A percentile compares a stretch with the other conserved stretches of the same genome.
Evolutionary conservation across 2,888 invertebrate genomes (phyloP).

Genomic region (Pollenia labialis): DNA sequence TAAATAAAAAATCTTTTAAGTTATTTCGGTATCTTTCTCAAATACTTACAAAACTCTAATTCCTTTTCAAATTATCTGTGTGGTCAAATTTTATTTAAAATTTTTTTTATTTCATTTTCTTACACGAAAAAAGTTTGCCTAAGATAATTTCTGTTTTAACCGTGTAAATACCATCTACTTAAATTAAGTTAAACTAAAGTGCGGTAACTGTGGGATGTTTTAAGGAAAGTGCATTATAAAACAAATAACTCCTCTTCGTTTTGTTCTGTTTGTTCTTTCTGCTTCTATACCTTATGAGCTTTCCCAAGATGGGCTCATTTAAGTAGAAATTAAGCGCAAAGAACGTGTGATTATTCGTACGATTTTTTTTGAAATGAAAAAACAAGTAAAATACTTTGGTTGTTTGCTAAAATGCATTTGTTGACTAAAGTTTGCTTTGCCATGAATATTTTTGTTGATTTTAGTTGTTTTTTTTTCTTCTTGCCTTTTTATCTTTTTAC

Average conservation of each 20-base stretch:
- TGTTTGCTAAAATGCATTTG: conserved; percentile 18
- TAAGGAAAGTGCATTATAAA: conserved; percentile 19
- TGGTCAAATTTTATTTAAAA: not conserved
- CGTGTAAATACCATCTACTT: conserved; percentile 54
- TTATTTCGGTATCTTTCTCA: too few species aligned
- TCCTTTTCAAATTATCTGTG: not conserved
- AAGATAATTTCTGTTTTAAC: conserved; percentile 23
- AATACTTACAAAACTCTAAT: too few species aligned
- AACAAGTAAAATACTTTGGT: not conserved
- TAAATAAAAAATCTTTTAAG: too few species aligned
- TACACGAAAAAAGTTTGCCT: not conserved
- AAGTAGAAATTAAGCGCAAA: conserved; percentile 41
- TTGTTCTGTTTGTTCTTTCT: not conserved
- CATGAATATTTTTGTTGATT: not conserved
- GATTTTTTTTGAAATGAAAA: not conserved
- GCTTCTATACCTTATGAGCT: not conserved
- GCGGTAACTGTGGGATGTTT: not conserved
- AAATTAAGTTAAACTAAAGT: conserved; percentile 46
- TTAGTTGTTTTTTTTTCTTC: not conserved
- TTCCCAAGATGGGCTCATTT: conserved; percentile 36
- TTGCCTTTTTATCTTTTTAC: not conserved
- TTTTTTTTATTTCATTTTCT: not conserved
- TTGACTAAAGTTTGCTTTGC: not conserved
- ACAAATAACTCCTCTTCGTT: not conserved
- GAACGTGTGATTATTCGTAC: conserved; percentile 15